phyloP scores from a whole-genome alignment of 2,888 invertebrate genomes.

The Rotaria magnacalcarata region DNA sequence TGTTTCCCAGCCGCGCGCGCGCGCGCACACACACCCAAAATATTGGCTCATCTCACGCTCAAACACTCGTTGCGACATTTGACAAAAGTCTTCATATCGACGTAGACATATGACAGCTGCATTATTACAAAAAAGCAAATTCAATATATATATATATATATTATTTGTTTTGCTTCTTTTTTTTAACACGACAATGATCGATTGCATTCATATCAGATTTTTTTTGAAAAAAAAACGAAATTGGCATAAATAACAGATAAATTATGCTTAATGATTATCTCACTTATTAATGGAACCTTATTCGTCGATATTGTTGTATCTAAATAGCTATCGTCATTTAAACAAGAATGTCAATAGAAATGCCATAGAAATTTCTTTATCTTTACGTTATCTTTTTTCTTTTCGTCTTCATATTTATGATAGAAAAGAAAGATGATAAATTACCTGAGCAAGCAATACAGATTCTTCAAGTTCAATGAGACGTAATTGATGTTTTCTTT shows the following conservation, averaged over 20 bases:
- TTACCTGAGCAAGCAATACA: slow-evolving; percentile 18
- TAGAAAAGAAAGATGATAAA: too few species aligned
- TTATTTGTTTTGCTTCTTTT: background rate
- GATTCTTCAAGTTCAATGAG: slow-evolving; percentile 26
- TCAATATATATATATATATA: background rate
- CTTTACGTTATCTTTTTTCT: too few species aligned
- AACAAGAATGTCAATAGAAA: too few species aligned
- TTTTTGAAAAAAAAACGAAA: too few species aligned
- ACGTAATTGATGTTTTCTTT: background rate
- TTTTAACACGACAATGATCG: background rate
- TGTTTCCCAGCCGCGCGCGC: background rate
- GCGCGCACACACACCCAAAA: background rate
- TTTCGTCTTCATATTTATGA: too few species aligned
- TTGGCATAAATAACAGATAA: too few species aligned
- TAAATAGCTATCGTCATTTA: too few species aligned
- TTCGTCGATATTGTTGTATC: too few species aligned
- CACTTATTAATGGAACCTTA: too few species aligned
- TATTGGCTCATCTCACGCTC: background rate
- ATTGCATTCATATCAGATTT: background rate
- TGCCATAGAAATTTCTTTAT: too few species aligned
- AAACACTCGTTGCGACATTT: slow-evolving; percentile 26
- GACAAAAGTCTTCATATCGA: background rate
- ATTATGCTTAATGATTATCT: too few species aligned
- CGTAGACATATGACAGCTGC: background rate
- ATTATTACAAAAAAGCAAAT: background rate